These are phyloP conservation scores for Apotomis betuletana DNA, from an alignment of 2,888 invertebrate species.

Conservation along the genomic window DNA sequence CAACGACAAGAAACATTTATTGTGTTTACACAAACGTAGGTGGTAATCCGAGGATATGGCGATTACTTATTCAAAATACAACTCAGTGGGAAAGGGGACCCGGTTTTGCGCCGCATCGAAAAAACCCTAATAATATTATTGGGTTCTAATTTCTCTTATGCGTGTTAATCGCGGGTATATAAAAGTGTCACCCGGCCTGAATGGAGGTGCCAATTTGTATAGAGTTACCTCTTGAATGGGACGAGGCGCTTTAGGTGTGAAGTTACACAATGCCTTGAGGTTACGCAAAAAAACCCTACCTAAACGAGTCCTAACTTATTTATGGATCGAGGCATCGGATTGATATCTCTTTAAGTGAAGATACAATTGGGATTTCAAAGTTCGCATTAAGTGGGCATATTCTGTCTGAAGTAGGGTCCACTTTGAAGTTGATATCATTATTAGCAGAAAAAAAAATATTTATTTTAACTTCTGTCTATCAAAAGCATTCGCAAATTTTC, in stretches of 20 bases:
- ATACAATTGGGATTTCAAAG: slow-evolving; percentile 30
- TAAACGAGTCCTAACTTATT: slow-evolving; percentile 60
- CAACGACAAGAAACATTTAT: slow-evolving; percentile 76
- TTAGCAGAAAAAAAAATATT: slow-evolving; percentile 32
- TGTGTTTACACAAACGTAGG: slow-evolving; percentile 83
- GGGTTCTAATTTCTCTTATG: slow-evolving; percentile 83
- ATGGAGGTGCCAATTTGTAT: slow-evolving; percentile 81
- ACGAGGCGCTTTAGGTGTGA: slow-evolving; percentile 61
- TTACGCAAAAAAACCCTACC: slow-evolving; percentile 59
- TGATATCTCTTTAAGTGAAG: slow-evolving; percentile 14
- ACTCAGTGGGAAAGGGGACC: slow-evolving; percentile 61
- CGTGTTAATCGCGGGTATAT: slow-evolving; percentile 79
- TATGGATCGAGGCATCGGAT: slow-evolving; percentile 1
- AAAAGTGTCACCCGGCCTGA: slow-evolving; percentile 77
- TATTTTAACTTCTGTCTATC: slow-evolving; percentile 8
- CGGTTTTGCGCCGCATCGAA: slow-evolving; percentile 53
- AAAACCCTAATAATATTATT: slow-evolving; percentile 80
- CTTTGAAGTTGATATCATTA: slow-evolving; percentile 5
- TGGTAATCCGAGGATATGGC: slow-evolving; percentile 74
- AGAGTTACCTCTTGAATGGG: slow-evolving; percentile 68
- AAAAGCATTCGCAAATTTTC: too few species aligned
- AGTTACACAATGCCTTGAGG: slow-evolving; percentile 62
- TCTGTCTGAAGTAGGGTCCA: slow-evolving; percentile 33
- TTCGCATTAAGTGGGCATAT: slow-evolving; percentile 37
- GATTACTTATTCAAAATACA: slow-evolving; percentile 63